These are phyloP conservation scores for Tyria jacobaeae DNA, from an alignment of 2,888 invertebrate genomes.

Conservation along the genomic window DNA sequence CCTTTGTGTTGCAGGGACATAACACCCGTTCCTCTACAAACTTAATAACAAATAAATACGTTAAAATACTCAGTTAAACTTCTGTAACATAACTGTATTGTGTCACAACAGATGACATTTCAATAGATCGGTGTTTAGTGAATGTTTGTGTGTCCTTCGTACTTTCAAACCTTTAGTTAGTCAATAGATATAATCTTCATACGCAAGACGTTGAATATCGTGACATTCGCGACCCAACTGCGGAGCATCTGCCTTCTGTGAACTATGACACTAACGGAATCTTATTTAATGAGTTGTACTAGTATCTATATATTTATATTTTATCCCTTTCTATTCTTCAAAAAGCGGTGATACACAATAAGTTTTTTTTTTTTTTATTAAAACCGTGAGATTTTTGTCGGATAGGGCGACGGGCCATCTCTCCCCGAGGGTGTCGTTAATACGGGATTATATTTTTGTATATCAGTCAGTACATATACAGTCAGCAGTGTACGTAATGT, in stretches of 20 bases:
- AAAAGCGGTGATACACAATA: no score
- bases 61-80: conserved; percentile 3
- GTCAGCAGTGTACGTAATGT: no score
- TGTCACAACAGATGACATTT: conserved; percentile 40
- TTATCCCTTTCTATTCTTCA: no score
- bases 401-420: no score
- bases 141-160: conserved; percentile 43
- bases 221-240: conserved; percentile 21
- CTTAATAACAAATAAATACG: no score
- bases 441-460: no score
- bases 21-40: no score
- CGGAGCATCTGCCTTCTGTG: conserved; percentile 17
- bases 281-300: conserved; percentile 2
- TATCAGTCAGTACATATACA: no score
- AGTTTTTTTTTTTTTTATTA: no score
- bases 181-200: conserved; percentile 33
- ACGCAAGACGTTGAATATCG: conserved; percentile 32
- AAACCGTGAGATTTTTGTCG: no score
- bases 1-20: no score
- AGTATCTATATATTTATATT: background rate
- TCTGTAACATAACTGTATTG: conserved; percentile 15
- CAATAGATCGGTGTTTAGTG: conserved; percentile 39
- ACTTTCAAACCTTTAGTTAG: conserved; percentile 36
- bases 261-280: conserved; percentile 9
- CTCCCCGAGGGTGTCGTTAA: no score